Percentiles rank a stretch among this genome's conserved stretches.
Evolutionary conservation across 2,888 invertebrate species (phyloP).

Genomic region (Seira musarum): DNA sequence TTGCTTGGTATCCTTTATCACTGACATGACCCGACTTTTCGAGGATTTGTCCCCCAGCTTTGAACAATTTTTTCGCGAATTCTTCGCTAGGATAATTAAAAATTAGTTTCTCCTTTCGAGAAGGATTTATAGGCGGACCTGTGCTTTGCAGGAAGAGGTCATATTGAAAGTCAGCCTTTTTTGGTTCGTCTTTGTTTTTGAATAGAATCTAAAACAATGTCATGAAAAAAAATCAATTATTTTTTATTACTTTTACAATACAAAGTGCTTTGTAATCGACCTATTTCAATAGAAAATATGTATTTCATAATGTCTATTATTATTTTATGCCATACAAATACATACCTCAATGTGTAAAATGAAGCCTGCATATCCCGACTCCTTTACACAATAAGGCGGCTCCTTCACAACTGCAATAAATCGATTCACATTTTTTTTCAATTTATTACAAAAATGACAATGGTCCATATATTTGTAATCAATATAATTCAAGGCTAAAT

Average conservation of each 20-base stretch:
- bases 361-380: conserved; percentile 98
- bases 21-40: conserved; percentile 58
- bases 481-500: neutral
- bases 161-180: conserved; percentile 83
- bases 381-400: conserved; percentile 90
- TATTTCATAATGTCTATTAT: neutral
- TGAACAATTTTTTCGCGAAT: conserved; percentile 87
- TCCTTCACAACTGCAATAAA: conserved; percentile 85
- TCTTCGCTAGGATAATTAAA: conserved; percentile 92
- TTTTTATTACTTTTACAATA: neutral
- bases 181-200: conserved; percentile 91
- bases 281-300: too few species aligned
- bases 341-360: conserved; percentile 87
- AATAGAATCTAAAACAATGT: conserved; percentile 72
- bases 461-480: neutral
- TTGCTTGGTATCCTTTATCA: conserved; percentile 54
- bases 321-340: neutral
- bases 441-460: neutral
- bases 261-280: neutral
- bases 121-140: conserved; percentile 81
- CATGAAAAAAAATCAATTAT: neutral
- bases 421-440: conserved; percentile 1
- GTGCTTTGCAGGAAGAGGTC: conserved; percentile 87
- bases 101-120: conserved; percentile 85
- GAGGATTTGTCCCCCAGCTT: conserved; percentile 81